Conservation (phyloP, 1,140 invertebrate species). For the Halictus rubicundus region DNA sequence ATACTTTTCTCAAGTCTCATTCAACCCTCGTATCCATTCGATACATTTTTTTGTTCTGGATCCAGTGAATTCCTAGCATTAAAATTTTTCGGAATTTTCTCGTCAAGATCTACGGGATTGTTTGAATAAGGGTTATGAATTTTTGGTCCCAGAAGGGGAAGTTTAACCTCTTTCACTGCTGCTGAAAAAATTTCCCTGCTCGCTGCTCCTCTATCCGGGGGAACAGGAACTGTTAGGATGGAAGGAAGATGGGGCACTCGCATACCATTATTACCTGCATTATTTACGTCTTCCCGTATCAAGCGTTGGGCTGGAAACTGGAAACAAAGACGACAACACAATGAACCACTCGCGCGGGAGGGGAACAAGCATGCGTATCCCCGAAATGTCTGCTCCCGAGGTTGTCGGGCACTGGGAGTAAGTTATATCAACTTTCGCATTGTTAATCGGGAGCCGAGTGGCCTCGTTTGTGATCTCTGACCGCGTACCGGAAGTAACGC, state of each 20-base stretch:
- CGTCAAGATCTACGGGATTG: too few relatives aligned
- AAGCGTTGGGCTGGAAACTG: neutral
- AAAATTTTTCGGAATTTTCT: too few relatives aligned
- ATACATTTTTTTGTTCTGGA: too few relatives aligned
- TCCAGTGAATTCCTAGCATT: too few relatives aligned
- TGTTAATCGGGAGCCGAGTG: conserved; percentile 15
- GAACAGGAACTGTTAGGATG: neutral
- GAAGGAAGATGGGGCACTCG: neutral
- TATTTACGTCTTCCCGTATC: neutral
- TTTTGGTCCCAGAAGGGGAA: too few relatives aligned
- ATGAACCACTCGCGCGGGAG: neutral
- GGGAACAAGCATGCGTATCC: neutral
- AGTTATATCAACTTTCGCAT: conserved; percentile 19
- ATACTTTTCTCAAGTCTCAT: too few relatives aligned
- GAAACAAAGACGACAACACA: conserved; percentile 5
- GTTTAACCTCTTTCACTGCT: too few relatives aligned
- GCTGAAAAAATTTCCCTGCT: too few relatives aligned
- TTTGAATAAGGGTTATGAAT: too few relatives aligned
- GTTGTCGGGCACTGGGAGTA: neutral
- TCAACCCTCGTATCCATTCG: too few relatives aligned
- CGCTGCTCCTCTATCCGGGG: neutral
- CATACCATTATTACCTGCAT: neutral
- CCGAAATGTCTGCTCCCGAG: neutral
- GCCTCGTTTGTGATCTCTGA: neutral
- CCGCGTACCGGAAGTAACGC: conserved; percentile 19